A percentile compares a stretch with the other conserved stretches of the same genome.
phyloP scores from a whole-genome alignment of 1,140 invertebrate genomes.

The Ditylenchus dipsaci region DNA sequence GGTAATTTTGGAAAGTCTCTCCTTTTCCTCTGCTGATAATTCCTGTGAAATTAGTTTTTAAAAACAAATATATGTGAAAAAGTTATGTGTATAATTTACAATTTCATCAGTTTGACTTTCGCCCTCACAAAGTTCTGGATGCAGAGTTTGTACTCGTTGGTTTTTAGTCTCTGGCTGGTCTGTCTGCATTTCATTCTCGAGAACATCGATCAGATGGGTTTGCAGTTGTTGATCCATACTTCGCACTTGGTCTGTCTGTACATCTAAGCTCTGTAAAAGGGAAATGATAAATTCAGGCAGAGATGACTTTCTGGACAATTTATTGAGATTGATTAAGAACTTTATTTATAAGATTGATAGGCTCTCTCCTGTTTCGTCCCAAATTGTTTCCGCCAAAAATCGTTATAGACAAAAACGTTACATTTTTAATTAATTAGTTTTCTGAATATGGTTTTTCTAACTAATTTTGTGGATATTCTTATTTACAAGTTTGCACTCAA shows the following conservation, averaged over 20 bases:
- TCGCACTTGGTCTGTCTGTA: constrained; percentile 40
- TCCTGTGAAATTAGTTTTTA: constrained; percentile 3
- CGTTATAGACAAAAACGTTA: too few species aligned
- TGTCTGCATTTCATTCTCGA: constrained; percentile 50
- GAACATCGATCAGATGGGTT: constrained; percentile 45
- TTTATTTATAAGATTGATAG: too few species aligned
- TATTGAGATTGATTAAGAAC: too few species aligned
- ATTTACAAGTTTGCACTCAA: too few species aligned
- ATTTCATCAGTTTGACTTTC: constrained; percentile 44
- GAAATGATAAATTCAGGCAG: too few species aligned
- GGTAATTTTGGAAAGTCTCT: constrained; percentile 11
- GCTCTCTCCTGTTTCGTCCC: too few species aligned
- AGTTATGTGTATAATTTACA: neutral
- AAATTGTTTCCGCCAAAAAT: too few species aligned
- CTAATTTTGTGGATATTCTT: too few species aligned
- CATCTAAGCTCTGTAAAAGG: constrained; percentile 29
- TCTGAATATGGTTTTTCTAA: too few species aligned
- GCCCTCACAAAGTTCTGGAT: constrained; percentile 36
- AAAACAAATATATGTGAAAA: neutral
- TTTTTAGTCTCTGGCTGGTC: constrained; percentile 50
- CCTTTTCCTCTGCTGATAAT: neutral
- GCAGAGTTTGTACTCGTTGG: constrained; percentile 48
- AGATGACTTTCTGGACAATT: too few species aligned
- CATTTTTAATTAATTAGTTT: too few species aligned
- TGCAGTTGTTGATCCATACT: constrained; percentile 47